phyloP scores from a whole-genome alignment of 2,113 vertebrate species.

The Morphnarchus princeps region DNA sequence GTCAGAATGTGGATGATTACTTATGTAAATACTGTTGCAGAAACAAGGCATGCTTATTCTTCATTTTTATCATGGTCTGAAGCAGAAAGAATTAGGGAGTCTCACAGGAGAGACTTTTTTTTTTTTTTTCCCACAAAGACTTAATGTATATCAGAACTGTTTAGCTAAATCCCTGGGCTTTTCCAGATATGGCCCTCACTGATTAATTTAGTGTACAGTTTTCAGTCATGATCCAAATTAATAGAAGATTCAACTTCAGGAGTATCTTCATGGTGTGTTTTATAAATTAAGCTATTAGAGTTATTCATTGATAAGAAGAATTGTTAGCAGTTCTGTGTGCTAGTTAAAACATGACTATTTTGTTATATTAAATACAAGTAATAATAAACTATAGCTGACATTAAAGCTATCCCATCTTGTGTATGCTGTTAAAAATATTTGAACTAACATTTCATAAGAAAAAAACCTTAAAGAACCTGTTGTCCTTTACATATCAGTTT shows the following conservation, averaged over 20 bases:
- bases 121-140: background rate
- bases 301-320: background rate
- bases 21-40: background rate
- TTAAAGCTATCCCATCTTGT: background rate
- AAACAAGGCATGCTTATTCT: background rate
- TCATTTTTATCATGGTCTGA: background rate
- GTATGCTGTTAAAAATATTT: background rate
- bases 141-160: background rate
- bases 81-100: background rate
- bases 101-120: background rate
- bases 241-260: background rate
- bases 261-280: background rate
- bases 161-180: background rate
- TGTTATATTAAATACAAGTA: background rate
- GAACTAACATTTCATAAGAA: background rate
- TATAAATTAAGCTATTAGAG: background rate
- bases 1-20: background rate
- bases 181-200: background rate
- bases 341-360: background rate
- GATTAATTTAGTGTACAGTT: background rate
- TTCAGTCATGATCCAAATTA: background rate
- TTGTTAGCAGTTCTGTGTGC: background rate
- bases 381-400: background rate
- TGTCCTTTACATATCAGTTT: background rate
- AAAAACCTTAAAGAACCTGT: background rate